Evolutionary conservation across 2,113 vertebrate species (phyloP).

Genomic region (Emydocephalus ijimae): DNA sequence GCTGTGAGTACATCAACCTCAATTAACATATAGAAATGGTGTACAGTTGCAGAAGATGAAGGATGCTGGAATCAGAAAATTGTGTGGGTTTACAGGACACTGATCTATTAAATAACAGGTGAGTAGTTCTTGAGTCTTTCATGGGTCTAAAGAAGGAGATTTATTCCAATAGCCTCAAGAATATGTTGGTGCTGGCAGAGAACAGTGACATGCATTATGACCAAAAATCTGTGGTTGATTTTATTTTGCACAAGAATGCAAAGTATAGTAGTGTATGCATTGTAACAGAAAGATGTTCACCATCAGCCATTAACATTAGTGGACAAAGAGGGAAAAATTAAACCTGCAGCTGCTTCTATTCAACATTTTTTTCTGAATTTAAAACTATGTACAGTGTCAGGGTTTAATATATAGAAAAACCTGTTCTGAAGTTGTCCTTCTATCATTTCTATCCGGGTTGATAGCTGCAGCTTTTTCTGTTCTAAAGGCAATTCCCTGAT

Average conservation of each 20-base stretch:
- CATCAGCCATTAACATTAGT: neutral
- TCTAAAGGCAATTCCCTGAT: neutral
- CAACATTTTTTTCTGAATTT: too few species aligned
- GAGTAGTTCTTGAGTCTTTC: too few species aligned
- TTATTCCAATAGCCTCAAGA: too few species aligned
- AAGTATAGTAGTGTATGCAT: neutral
- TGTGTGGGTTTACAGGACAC: neutral
- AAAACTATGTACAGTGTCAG: too few species aligned
- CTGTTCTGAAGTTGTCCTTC: neutral
- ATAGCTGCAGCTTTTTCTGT: neutral
- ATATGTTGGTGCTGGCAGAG: too few species aligned
- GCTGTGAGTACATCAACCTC: too few species aligned
- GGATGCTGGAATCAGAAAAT: neutral
- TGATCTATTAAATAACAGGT: neutral
- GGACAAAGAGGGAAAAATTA: too few species aligned
- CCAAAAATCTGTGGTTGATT: too few species aligned
- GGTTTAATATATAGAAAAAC: accelerated
- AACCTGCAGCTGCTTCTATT: neutral
- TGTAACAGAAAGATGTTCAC: neutral
- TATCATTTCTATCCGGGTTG: neutral
- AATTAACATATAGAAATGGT: neutral
- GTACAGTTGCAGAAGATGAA: neutral
- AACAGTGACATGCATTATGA: too few species aligned
- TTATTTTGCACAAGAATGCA: neutral
- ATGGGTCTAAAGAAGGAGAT: too few species aligned